phyloP scores from a whole-genome alignment of 2,797 vertebrate genomes.

The Delichon dasypus region DNA sequence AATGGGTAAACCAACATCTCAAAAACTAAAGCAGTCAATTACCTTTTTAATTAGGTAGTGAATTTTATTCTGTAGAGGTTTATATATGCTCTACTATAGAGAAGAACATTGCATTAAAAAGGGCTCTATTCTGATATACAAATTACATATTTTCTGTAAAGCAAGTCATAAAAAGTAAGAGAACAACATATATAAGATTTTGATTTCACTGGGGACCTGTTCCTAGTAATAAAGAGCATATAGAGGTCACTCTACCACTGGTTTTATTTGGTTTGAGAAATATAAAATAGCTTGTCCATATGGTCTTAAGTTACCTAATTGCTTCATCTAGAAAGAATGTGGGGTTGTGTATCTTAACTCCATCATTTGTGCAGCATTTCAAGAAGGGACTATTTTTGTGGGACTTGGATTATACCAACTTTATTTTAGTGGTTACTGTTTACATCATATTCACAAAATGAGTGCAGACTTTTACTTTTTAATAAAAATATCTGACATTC shows the following conservation, averaged over 20 bases:
- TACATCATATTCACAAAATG: constrained; percentile 8
- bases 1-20: not conserved
- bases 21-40: not conserved
- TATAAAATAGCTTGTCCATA: constrained; percentile 57
- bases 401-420: constrained; percentile 12
- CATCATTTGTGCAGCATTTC: constrained; percentile 17
- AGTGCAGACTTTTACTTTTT: not conserved
- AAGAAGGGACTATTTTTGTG: constrained; percentile 18
- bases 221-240: constrained; percentile 28
- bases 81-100: not conserved
- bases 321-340: constrained; percentile 66
- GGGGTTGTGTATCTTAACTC: constrained; percentile 48
- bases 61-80: not conserved
- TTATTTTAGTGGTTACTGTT: constrained; percentile 9
- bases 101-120: constrained; percentile 27
- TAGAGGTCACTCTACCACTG: constrained; percentile 42
- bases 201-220: constrained; percentile 45
- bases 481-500: not conserved
- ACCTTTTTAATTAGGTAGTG: constrained; percentile 8
- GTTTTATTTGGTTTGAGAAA: constrained; percentile 62
- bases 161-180: constrained; percentile 40
- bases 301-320: constrained; percentile 61
- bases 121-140: constrained; percentile 14
- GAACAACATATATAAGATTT: constrained; percentile 40
- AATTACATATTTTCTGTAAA: constrained; percentile 54